These are phyloP conservation scores for Torymus auratus DNA, from an alignment of 2,888 invertebrate species.

Conservation along the genomic window DNA sequence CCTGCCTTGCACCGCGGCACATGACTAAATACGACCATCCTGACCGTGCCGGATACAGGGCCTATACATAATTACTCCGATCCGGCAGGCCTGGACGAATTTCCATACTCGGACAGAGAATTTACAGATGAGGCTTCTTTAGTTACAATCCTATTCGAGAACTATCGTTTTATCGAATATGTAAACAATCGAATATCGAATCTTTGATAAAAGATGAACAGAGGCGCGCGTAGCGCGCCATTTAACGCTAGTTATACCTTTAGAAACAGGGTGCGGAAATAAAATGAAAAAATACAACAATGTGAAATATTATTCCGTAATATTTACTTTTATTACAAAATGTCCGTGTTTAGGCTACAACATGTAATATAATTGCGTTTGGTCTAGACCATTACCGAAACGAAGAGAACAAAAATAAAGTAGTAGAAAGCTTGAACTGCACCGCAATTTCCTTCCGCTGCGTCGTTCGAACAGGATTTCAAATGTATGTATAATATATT, in stretches of 20 bases:
- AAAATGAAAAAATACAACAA: conserved; percentile 38
- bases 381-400: conserved; percentile 75
- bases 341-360: conserved; percentile 76
- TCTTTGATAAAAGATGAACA: too few relatives aligned
- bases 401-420: conserved; percentile 61
- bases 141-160: too few relatives aligned
- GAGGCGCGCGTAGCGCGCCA: too few relatives aligned
- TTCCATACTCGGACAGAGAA: too few relatives aligned
- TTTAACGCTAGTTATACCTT: too few relatives aligned
- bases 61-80: too few relatives aligned
- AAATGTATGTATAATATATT: conserved; percentile 9
- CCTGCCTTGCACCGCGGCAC: too few relatives aligned
- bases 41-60: too few relatives aligned
- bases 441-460: conserved; percentile 66
- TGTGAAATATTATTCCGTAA: conserved; percentile 68
- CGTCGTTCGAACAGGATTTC: conserved; percentile 25
- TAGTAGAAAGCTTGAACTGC: conserved; percentile 68
- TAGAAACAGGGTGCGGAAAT: conserved; percentile 5
- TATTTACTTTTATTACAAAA: conserved; percentile 76
- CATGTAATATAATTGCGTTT: conserved; percentile 76
- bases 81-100: too few relatives aligned
- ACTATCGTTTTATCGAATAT: too few relatives aligned
- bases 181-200: conserved; percentile 65
- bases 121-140: too few relatives aligned
- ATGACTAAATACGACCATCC: too few relatives aligned